Evolutionary conservation across 2,888 invertebrate genomes (phyloP).

Genomic region (Apoda limacodes): DNA sequence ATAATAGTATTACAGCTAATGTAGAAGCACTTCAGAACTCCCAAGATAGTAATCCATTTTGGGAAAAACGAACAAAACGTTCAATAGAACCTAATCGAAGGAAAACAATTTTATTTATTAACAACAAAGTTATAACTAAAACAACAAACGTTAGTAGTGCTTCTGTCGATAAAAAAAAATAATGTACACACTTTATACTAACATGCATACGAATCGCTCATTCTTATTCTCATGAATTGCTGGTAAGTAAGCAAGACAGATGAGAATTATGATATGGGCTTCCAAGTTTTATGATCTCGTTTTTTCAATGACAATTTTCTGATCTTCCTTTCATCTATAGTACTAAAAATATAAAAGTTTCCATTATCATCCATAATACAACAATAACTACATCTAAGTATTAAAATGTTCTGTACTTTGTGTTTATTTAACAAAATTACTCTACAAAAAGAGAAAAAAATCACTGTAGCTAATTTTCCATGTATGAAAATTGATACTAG

Average conservation of each 20-base stretch:
- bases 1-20: constrained; percentile 32
- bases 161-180: constrained; percentile 25
- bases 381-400: too few species aligned
- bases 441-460: too few species aligned
- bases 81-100: constrained; percentile 57
- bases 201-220: too few species aligned
- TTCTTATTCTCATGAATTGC: constrained; percentile 54
- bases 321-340: too few species aligned
- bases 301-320: constrained; percentile 38
- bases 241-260: constrained; percentile 37
- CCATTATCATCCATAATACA: too few species aligned
- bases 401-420: too few species aligned
- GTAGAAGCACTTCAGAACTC: constrained; percentile 48
- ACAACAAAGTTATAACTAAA: constrained; percentile 54
- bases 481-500: constrained; percentile 9
- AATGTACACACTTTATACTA: too few species aligned
- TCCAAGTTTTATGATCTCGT: constrained; percentile 42
- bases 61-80: constrained; percentile 55
- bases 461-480: constrained; percentile 6
- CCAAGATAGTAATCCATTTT: constrained; percentile 60
- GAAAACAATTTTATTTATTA: constrained; percentile 62
- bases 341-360: too few species aligned
- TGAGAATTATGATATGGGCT: constrained; percentile 41
- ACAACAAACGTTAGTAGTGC: constrained; percentile 29
- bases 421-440: too few species aligned